Base-by-base conservation (phyloP, 2,888 invertebrate species). In the Drosophila robusta region DNA sequence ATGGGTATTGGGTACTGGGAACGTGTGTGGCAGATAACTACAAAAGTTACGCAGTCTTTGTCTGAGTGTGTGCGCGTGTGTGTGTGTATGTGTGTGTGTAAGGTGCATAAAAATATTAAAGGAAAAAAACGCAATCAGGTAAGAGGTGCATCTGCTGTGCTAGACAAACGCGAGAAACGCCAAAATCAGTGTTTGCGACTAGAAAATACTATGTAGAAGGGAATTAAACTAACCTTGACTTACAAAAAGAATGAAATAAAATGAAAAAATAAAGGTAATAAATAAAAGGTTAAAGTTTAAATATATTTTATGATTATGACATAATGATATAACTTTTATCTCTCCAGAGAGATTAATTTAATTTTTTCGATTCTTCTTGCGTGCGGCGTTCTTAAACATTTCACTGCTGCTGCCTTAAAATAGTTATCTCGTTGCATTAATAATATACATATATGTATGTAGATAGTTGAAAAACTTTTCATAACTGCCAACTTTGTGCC, bases 21-120 rank as follows among this genome's bases (percentile, higher is more conserved):
- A 39, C 36, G 68, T 46, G 56, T 54, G 51, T 57, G 52, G 57
- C 54, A 63, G 63, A 52, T 70, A 62, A 49, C 54, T 44, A 47
- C 39, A 61, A 51, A 77, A 71, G 49, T 62, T 49, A 18, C 61
- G 16, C 29, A 32, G 49, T 39, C 12, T 12, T 11, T 34, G 12
- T 34, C 34, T 34, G n/a, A 39, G 41, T 34, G 8, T 38, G n/a
- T n/a, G n/a, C n/a, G n/a, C n/a, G 36, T 47, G 14, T 32, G 22
- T 18, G 41, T 41, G 45, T 11, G 46, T 47, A n/a, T 39, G 38
- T 36, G 58, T 42, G 58, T 66, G 38, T 38, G 64, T 29, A 63
- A 62, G 68, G 78, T 75, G 79, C 75, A 75, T 74, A 61, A 57
- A 64, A 57, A 68, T 75, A 75, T 60, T 60, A 46, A 67, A 73